These are phyloP conservation scores for Spilosoma lubricipeda DNA, from an alignment of 2,888 invertebrate genomes.

Conservation along the genomic window DNA sequence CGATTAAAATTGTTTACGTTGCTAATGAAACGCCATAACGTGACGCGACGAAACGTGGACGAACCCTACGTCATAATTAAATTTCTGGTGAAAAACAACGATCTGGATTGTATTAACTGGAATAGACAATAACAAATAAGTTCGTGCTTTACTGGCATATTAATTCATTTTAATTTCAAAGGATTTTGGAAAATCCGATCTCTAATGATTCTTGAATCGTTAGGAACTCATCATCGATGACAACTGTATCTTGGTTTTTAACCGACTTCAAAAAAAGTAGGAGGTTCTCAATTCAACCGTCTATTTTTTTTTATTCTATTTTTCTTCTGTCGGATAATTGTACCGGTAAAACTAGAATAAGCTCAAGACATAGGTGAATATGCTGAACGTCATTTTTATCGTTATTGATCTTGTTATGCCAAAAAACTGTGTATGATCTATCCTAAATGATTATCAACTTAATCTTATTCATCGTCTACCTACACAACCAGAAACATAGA, in stretches of 20 bases:
- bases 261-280: no score
- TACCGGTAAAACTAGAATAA: background rate
- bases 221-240: no score
- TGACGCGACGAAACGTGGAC: constrained; percentile 63
- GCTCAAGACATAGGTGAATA: background rate
- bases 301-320: no score
- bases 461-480: background rate
- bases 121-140: constrained; percentile 3
- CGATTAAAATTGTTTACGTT: constrained; percentile 81
- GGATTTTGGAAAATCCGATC: background rate
- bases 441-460: background rate
- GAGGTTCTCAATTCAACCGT: no score
- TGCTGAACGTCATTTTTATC: background rate
- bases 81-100: constrained; percentile 58
- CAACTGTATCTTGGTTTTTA: no score
- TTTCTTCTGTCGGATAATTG: no score
- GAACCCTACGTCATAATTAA: constrained; percentile 66
- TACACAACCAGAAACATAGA: background rate
- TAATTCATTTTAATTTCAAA: background rate
- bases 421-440: background rate
- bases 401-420: background rate
- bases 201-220: background rate
- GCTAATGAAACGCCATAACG: constrained; percentile 77
- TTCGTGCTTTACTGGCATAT: no score
- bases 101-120: constrained; percentile 7